Conservation (phyloP, 2,888 invertebrate genomes). For the Lochmaea crataegi region DNA sequence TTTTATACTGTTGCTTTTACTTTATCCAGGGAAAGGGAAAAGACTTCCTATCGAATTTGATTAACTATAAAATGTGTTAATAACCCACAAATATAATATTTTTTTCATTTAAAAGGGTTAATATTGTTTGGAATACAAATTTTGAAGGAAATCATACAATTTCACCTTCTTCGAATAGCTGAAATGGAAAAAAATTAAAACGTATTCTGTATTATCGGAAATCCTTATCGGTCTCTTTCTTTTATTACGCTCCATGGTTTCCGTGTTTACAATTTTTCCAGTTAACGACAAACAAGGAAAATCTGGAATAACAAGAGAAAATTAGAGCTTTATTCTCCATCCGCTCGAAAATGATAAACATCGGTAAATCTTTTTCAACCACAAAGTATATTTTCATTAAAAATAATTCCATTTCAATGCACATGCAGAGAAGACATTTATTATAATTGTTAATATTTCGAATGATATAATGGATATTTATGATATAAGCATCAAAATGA, state of each 20-base stretch:
- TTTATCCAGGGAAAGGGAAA: no score
- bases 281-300: slow-evolving; percentile 27
- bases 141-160: background rate
- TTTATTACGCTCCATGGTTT: slow-evolving; percentile 16
- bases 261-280: slow-evolving; percentile 24
- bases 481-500: no score
- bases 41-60: no score
- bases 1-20: no score
- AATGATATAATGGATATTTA: no score
- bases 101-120: no score
- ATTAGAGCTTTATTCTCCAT: slow-evolving; percentile 22
- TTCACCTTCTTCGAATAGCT: background rate
- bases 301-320: slow-evolving; percentile 27
- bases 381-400: background rate
- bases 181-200: slow-evolving; percentile 3
- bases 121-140: no score
- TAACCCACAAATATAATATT: no score
- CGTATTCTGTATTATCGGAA: background rate
- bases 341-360: background rate
- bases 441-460: no score
- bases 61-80: no score
- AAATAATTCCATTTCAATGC: background rate
- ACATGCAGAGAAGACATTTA: background rate
- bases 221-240: slow-evolving; percentile 14
- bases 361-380: background rate